Evolutionary conservation across 2,888 invertebrate species (phyloP).

Genomic region (Heliconius sara): DNA sequence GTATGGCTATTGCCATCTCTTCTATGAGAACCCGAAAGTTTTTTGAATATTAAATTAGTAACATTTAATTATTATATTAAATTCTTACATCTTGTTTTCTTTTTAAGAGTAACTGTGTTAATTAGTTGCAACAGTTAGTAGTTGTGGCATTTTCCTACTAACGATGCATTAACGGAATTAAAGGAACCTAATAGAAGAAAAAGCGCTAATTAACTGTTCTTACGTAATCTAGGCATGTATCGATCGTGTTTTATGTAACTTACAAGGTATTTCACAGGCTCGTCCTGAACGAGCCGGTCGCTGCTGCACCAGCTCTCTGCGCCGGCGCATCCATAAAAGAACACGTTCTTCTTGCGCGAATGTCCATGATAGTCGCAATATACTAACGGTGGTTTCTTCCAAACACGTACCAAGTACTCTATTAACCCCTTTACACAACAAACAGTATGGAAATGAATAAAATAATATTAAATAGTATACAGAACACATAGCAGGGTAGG

Average conservation of each 20-base stretch:
- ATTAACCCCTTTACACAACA: conserved; percentile 80
- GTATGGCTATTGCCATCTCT: not conserved
- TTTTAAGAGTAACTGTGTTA: conserved; percentile 28
- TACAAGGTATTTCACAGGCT: conserved; percentile 85
- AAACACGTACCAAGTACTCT: conserved; percentile 85
- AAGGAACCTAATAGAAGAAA: conserved; percentile 31
- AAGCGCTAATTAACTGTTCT: conserved; percentile 38
- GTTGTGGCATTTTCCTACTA: conserved; percentile 27
- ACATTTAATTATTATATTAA: not conserved
- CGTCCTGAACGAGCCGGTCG: conserved; percentile 83
- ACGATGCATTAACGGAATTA: conserved; percentile 40
- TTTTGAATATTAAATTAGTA: not conserved
- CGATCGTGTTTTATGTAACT: conserved; percentile 53
- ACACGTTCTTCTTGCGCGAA: conserved; percentile 92
- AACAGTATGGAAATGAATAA: conserved; percentile 6
- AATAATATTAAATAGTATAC: not conserved
- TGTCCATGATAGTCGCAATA: conserved; percentile 93
- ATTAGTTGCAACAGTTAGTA: conserved; percentile 19
- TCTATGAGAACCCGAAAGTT: not conserved
- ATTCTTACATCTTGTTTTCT: not conserved
- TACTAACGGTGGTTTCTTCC: conserved; percentile 85
- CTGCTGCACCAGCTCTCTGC: conserved; percentile 87
- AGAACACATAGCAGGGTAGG: too few species aligned
- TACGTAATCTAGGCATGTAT: conserved; percentile 31
- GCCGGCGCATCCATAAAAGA: conserved; percentile 92